Conservation (phyloP, 2,797 vertebrate genomes). For the Naso thynnoides region DNA sequence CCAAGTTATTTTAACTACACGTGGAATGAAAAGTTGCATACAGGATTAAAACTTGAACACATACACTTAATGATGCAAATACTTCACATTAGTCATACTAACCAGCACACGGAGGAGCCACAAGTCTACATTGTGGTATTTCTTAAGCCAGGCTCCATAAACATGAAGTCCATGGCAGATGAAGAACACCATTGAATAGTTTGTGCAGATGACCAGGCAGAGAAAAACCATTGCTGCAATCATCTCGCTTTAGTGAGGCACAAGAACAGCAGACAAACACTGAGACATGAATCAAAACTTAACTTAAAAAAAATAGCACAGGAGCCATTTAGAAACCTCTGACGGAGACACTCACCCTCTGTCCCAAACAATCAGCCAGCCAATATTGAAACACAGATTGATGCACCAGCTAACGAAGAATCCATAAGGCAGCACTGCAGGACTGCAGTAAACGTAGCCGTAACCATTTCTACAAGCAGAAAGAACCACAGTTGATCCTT, state of each 20-base stretch:
- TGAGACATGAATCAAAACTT: neutral
- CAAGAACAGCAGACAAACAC: conserved; percentile 11
- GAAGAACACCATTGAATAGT: conserved; percentile 79
- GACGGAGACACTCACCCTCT: conserved; percentile 60
- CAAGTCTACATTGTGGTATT: conserved; percentile 84
- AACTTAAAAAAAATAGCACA: neutral
- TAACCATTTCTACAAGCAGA: conserved; percentile 71
- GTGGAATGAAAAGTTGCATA: neutral
- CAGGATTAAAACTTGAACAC: neutral
- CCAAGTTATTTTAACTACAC: neutral
- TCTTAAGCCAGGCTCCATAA: conserved; percentile 84
- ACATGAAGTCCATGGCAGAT: conserved; percentile 79
- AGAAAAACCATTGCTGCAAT: conserved; percentile 85
- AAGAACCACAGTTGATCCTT: neutral
- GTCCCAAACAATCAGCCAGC: conserved; percentile 82
- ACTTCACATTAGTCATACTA: conserved; percentile 36
- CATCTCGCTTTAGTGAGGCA: conserved; percentile 77
- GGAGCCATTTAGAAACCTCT: neutral
- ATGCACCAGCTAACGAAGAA: conserved; percentile 82
- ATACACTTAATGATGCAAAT: neutral
- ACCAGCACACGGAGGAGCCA: conserved; percentile 88
- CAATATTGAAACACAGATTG: conserved; percentile 78
- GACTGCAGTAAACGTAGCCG: conserved; percentile 82
- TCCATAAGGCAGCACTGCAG: conserved; percentile 78
- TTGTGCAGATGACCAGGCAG: conserved; percentile 81